phyloP scores from a whole-genome alignment of 2,797 vertebrate species.

The Hyperoplus lanceolatus region DNA sequence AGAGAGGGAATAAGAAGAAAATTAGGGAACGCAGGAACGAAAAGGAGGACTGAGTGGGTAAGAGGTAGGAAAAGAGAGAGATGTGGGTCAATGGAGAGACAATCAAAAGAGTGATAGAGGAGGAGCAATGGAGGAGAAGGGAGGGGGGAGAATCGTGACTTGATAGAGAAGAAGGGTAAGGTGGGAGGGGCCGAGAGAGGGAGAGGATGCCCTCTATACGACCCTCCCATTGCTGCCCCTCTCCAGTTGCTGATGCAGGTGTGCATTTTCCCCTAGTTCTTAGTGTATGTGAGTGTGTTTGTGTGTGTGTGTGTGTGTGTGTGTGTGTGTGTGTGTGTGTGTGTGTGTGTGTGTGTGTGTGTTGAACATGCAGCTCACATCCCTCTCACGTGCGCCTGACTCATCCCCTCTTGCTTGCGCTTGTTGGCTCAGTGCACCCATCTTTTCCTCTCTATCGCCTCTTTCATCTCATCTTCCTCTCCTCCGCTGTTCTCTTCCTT shows the following conservation, averaged over 20 bases:
- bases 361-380: conserved; percentile 79
- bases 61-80: conserved; percentile 13
- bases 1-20: not conserved
- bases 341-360: no score
- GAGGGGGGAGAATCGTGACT: conserved; percentile 49
- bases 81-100: conserved; percentile 42
- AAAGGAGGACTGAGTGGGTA: conserved; percentile 1
- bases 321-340: no score
- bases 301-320: conserved; percentile 37
- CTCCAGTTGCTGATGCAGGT: conserved; percentile 65
- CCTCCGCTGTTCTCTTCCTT: not conserved
- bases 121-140: not conserved
- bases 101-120: conserved; percentile 19
- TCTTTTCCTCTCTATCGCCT: conserved; percentile 46
- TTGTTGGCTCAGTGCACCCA: conserved; percentile 32
- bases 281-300: conserved; percentile 35
- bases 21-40: not conserved
- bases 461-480: not conserved
- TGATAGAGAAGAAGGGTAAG: conserved; percentile 31
- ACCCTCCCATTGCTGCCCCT: conserved; percentile 56
- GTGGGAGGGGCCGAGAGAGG: conserved; percentile 6
- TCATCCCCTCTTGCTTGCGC: conserved; percentile 57
- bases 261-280: conserved; percentile 52
- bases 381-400: conserved; percentile 73
- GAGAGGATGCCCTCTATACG: conserved; percentile 65